Conservation (phyloP, 2,797 vertebrate species). For the Rhynchotus rufescens region DNA sequence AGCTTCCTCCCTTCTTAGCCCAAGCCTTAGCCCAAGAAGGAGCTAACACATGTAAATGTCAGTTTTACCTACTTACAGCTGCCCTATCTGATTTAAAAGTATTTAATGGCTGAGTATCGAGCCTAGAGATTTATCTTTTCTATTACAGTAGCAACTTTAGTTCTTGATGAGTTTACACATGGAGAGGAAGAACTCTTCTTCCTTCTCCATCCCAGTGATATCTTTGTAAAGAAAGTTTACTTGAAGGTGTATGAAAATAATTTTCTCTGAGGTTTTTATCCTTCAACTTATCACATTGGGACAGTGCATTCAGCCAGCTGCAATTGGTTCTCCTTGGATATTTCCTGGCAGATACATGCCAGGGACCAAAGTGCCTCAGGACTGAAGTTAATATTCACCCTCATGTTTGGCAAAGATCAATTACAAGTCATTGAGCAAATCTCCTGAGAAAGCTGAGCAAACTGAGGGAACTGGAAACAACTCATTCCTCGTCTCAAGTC, state of each 20-base stretch:
- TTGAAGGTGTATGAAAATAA: background rate
- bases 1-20: background rate
- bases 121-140: background rate
- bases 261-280: background rate
- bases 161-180: background rate
- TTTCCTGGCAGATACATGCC: background rate
- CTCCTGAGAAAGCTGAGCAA: background rate
- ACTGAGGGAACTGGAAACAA: conserved; percentile 8
- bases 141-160: background rate
- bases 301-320: background rate
- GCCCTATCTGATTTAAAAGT: background rate
- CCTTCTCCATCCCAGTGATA: background rate
- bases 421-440: background rate
- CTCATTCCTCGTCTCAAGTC: background rate
- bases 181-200: background rate
- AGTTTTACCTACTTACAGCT: background rate
- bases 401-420: background rate
- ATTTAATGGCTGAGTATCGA: background rate
- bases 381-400: background rate
- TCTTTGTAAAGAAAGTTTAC: background rate
- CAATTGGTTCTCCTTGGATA: background rate
- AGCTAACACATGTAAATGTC: background rate
- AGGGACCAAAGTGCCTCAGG: background rate
- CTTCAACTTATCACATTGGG: background rate
- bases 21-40: background rate